These are phyloP conservation scores for Eira barbara DNA, from an alignment of 2,113 vertebrate genomes.

Conservation along the genomic window DNA sequence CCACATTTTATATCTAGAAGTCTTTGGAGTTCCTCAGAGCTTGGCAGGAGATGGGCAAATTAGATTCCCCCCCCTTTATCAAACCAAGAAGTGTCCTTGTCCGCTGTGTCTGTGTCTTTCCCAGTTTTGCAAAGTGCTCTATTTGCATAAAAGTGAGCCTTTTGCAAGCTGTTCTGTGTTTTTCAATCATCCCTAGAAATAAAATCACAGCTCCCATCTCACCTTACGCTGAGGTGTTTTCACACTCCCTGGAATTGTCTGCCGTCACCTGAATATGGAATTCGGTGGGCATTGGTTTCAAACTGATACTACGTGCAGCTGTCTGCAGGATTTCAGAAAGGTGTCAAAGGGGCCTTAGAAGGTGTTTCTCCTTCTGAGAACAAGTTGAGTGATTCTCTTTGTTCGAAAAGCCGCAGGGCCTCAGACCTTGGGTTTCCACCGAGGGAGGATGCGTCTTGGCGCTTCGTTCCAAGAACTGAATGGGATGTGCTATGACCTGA, in stretches of 20 bases:
- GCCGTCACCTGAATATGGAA: constrained; percentile 50
- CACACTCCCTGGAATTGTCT: constrained; percentile 59
- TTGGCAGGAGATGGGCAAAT: neutral
- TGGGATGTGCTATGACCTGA: neutral
- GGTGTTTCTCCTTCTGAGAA: constrained; percentile 19
- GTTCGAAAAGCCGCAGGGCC: neutral
- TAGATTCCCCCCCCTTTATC: neutral
- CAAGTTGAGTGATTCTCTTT: neutral
- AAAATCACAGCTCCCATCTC: constrained; percentile 65
- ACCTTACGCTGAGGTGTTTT: constrained; percentile 63
- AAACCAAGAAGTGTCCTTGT: neutral
- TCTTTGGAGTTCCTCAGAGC: constrained; percentile 9
- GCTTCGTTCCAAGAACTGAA: neutral
- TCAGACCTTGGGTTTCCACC: neutral
- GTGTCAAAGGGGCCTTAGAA: constrained; percentile 57
- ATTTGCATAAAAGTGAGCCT: constrained; percentile 55
- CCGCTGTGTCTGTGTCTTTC: neutral
- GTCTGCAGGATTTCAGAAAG: constrained; percentile 35
- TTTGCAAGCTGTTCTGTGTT: constrained; percentile 39
- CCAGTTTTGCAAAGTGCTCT: neutral
- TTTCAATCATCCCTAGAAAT: constrained; percentile 67
- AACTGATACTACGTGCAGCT: constrained; percentile 42
- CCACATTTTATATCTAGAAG: neutral
- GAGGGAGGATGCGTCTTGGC: neutral
- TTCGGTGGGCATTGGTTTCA: constrained; percentile 23